Conservation (phyloP, 2,888 invertebrate species). For the Acleris sparsana region DNA sequence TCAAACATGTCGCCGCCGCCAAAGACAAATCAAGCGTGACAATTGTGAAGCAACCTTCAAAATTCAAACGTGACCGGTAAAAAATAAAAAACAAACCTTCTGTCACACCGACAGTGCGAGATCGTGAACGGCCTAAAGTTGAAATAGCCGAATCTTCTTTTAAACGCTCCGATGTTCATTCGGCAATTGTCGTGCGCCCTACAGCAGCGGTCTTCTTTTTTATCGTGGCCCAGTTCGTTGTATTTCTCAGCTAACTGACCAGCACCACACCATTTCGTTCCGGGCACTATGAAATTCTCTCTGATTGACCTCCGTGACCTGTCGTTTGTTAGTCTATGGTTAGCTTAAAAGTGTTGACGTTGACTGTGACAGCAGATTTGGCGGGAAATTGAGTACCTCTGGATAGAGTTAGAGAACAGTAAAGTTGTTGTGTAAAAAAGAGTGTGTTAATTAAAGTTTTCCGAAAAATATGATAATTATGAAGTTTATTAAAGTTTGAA, state of each 20-base stretch:
- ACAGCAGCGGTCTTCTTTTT: conserved; percentile 87
- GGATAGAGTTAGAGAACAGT: not conserved
- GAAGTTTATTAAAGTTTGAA: too few relatives aligned
- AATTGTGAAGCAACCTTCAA: conserved; percentile 20
- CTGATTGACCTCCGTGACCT: conserved; percentile 76
- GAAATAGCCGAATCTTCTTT: conserved; percentile 84
- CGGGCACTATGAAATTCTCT: conserved; percentile 85
- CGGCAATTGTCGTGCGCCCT: conserved; percentile 89
- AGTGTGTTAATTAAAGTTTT: not conserved
- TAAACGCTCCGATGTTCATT: conserved; percentile 85
- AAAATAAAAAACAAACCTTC: conserved; percentile 84
- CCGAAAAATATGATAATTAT: not conserved
- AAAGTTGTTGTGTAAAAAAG: too few relatives aligned
- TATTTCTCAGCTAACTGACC: conserved; percentile 83
- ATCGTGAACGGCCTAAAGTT: conserved; percentile 89
- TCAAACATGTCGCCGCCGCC: conserved; percentile 1
- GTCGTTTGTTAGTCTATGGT: conserved; percentile 46
- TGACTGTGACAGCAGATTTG: conserved; percentile 27
- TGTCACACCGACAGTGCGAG: conserved; percentile 90
- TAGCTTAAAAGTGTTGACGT: conserved; percentile 34
- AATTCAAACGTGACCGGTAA: conserved; percentile 31
- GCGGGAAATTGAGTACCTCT: conserved; percentile 14
- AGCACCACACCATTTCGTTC: conserved; percentile 90
- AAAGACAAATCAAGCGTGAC: conserved; percentile 28
- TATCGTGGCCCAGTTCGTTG: conserved; percentile 82